Conservation (phyloP, 2,797 vertebrate genomes). For the Chromobotia macracanthus region DNA sequence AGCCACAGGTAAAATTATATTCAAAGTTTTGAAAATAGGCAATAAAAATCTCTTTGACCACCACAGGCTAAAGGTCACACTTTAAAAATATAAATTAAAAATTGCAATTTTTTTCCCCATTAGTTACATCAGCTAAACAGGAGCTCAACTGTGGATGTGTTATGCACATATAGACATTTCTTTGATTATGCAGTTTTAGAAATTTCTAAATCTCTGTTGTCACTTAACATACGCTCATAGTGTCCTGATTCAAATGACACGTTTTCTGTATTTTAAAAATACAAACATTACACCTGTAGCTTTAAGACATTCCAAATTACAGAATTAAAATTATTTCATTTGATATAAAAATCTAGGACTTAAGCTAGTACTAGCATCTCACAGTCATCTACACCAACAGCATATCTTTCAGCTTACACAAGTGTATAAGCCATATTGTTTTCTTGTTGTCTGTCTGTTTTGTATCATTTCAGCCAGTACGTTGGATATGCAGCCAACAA, state of each 20-base stretch:
- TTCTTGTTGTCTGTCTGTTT: neutral
- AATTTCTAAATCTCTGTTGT: no score
- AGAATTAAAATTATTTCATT: no score
- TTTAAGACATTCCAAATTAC: neutral
- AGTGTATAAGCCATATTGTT: neutral
- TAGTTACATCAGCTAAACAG: neutral
- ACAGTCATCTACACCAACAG: neutral
- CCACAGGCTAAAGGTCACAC: neutral
- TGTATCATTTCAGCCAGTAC: neutral
- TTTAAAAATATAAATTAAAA: neutral
- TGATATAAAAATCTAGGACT: no score
- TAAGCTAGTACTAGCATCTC: no score
- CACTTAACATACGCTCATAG: no score
- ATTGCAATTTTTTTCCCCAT: neutral
- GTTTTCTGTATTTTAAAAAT: neutral
- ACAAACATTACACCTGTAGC: neutral
- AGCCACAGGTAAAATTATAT: neutral
- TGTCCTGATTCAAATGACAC: no score
- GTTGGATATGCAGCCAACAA: slow-evolving; percentile 20
- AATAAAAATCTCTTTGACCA: neutral
- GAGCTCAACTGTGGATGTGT: neutral
- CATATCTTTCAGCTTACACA: neutral
- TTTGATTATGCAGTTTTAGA: no score
- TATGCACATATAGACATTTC: neutral
- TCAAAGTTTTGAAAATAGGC: neutral